Conservation (phyloP, 2,113 vertebrate genomes). For the Thomomys bottae region DNA sequence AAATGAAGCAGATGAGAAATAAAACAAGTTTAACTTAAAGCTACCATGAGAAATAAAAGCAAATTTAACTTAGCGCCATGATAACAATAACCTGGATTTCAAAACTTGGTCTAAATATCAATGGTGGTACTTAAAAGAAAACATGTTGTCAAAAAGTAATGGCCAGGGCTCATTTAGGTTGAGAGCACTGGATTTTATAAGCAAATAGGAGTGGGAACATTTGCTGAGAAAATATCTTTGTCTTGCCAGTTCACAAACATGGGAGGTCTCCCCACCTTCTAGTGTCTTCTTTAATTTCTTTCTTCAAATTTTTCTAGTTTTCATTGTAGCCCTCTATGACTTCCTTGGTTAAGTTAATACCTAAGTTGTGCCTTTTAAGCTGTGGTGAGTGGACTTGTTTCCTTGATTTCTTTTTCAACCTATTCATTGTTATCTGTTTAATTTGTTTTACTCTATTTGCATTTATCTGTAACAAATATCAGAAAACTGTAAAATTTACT, state of each 20-base stretch:
- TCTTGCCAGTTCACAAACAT: too few relatives aligned
- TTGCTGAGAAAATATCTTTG: not conserved
- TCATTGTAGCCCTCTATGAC: too few relatives aligned
- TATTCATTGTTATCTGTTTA: not conserved
- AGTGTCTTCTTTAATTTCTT: too few relatives aligned
- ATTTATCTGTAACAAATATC: not conserved
- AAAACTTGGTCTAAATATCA: slow-evolving; percentile 12
- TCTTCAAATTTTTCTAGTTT: too few relatives aligned
- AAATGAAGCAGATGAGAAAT: not conserved
- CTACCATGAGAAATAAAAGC: not conserved
- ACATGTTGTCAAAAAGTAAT: not conserved
- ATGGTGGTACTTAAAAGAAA: not conserved
- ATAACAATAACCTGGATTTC: not conserved
- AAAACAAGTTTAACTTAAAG: slow-evolving; percentile 5
- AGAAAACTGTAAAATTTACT: slow-evolving; percentile 14
- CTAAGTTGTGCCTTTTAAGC: too few relatives aligned
- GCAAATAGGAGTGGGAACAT: not conserved
- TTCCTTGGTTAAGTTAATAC: too few relatives aligned
- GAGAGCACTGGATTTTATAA: not conserved
- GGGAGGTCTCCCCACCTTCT: too few relatives aligned
- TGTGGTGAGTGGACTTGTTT: too few relatives aligned
- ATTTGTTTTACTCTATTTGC: not conserved
- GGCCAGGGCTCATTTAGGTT: not conserved
- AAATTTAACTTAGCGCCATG: slow-evolving; percentile 12
- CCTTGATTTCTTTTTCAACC: too few relatives aligned